These are phyloP conservation scores for Palloptera scutellata DNA, from an alignment of 2,888 invertebrate species.

Conservation along the genomic window DNA sequence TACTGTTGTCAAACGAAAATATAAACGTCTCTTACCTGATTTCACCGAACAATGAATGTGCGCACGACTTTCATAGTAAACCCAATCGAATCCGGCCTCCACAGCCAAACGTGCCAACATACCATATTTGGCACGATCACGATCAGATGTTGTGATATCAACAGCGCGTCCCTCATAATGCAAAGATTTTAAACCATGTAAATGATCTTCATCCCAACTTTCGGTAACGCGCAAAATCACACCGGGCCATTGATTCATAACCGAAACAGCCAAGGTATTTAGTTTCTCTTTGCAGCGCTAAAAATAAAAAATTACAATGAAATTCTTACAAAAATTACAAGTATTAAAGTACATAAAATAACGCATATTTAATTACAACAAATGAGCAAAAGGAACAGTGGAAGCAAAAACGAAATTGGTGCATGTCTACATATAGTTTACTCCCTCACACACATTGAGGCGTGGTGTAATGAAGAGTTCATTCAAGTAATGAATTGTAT, in stretches of 20 bases:
- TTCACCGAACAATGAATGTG: conserved; percentile 98
- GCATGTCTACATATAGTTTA: conserved; percentile 41
- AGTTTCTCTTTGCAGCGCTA: conserved; percentile 96
- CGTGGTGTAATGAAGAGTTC: conserved; percentile 39
- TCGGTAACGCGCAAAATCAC: conserved; percentile 91
- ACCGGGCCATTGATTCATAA: conserved; percentile 99
- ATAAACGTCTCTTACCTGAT: conserved; percentile 77
- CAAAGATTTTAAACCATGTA: conserved; percentile 76
- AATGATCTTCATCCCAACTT: conserved; percentile 93
- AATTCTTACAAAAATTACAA: conserved; percentile 15
- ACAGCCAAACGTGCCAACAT: conserved; percentile 95
- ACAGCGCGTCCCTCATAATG: conserved; percentile 98
- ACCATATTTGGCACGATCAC: conserved; percentile 92
- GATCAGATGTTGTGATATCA: conserved; percentile 93
- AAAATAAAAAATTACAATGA: conserved; percentile 58
- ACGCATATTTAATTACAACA: background rate
- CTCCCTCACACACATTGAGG: conserved; percentile 34
- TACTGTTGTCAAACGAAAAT: too few relatives aligned
- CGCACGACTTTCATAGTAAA: conserved; percentile 92
- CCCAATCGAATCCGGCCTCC: conserved; percentile 99
- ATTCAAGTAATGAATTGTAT: conserved; percentile 36
- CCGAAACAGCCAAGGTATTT: conserved; percentile 92
- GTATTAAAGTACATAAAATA: background rate
- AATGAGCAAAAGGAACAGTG: too few relatives aligned
- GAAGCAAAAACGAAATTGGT: conserved; percentile 19